Conservation (phyloP, 2,888 invertebrate genomes). For the Copidosoma aretas region DNA sequence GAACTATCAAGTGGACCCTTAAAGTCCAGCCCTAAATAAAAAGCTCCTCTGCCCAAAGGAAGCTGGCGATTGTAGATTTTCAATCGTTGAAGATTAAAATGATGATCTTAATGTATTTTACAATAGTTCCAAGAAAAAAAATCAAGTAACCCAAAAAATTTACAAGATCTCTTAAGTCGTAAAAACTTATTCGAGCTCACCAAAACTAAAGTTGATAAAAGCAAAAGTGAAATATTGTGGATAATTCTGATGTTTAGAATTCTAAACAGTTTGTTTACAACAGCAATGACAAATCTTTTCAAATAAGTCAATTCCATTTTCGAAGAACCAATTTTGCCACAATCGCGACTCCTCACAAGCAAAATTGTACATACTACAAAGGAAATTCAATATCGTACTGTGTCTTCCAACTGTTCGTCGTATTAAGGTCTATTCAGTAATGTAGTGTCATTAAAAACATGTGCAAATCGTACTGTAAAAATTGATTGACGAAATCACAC, state of each 20-base stretch:
- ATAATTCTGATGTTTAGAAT: conserved; percentile 3
- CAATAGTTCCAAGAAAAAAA: not conserved
- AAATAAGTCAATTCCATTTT: not conserved
- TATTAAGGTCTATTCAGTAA: conserved; percentile 9
- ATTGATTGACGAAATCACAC: conserved; percentile 11
- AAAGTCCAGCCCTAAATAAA: no score
- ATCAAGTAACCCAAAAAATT: not conserved
- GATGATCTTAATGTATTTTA: not conserved
- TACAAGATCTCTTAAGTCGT: not conserved
- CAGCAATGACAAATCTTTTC: not conserved
- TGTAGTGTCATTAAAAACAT: not conserved
- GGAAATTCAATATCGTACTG: conserved; percentile 1
- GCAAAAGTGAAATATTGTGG: conserved; percentile 1
- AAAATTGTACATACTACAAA: conserved; percentile 2
- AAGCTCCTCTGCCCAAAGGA: no score
- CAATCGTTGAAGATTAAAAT: no score
- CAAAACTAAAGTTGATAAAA: not conserved
- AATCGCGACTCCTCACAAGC: not conserved
- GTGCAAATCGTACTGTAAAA: not conserved
- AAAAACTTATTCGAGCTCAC: not conserved
- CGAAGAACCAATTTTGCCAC: not conserved
- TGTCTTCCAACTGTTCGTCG: conserved; percentile 2
- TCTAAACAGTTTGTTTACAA: not conserved
- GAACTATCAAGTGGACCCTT: no score
- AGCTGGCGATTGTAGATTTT: no score